These are phyloP conservation scores for Ciconia stormi DNA, from an alignment of 2,113 vertebrate genomes.

Conservation along the genomic window DNA sequence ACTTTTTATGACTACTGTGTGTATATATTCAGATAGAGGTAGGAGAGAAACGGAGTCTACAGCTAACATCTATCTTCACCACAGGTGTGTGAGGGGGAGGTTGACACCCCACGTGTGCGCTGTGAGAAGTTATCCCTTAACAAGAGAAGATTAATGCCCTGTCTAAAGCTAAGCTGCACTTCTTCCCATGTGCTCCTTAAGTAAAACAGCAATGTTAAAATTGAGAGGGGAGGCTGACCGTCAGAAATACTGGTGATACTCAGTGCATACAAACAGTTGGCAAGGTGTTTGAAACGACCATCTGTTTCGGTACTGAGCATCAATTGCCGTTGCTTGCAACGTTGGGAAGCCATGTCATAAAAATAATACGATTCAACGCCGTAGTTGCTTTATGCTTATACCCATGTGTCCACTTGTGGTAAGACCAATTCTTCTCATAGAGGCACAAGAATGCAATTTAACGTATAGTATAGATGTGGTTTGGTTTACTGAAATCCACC, in stretches of 20 bases:
- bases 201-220: constrained; percentile 25
- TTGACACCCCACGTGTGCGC: constrained; percentile 7
- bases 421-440: neutral
- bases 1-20: constrained; percentile 21
- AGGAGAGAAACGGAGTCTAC: constrained; percentile 16
- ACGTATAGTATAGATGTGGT: neutral
- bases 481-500: neutral
- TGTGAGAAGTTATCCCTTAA: constrained; percentile 59
- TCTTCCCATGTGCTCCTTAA: neutral
- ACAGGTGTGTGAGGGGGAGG: constrained; percentile 51
- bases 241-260: constrained; percentile 8
- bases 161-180: constrained; percentile 26
- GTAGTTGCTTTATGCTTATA: neutral
- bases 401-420: neutral
- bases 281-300: constrained; percentile 39
- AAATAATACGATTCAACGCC: neutral
- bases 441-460: neutral
- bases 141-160: constrained; percentile 68
- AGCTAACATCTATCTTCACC: constrained; percentile 54
- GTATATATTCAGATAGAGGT: neutral
- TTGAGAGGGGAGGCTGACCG: constrained; percentile 24
- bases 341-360: neutral
- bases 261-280: constrained; percentile 5
- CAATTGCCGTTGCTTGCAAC: neutral
- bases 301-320: neutral